phyloP scores from a whole-genome alignment of 2,113 vertebrate species.

The Bubo blakistoni region DNA sequence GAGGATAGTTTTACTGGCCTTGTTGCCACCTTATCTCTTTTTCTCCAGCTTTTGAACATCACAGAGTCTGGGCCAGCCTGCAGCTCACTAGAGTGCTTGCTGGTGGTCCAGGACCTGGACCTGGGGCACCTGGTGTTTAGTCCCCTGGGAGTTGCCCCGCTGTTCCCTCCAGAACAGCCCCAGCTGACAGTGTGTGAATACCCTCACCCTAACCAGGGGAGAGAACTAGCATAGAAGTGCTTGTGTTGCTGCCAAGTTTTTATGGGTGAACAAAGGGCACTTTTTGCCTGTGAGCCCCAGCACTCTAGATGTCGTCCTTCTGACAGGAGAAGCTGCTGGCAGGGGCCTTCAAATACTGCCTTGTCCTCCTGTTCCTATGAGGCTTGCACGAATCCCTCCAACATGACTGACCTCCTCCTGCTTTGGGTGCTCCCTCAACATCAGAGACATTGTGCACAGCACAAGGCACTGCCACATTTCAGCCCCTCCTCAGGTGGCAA shows the following conservation, averaged over 20 bases:
- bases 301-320: not conserved
- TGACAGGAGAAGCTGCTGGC: not conserved
- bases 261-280: not conserved
- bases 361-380: not conserved
- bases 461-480: not conserved
- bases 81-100: not conserved
- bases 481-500: not conserved
- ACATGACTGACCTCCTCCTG: not conserved
- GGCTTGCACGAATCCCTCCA: not conserved
- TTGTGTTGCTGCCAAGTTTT: not conserved
- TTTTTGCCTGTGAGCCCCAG: not conserved
- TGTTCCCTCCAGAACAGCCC: not conserved
- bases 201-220: not conserved
- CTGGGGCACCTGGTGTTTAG: not conserved
- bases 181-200: not conserved
- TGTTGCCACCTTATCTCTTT: not conserved
- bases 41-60: not conserved
- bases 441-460: not conserved
- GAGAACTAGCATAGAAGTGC: not conserved
- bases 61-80: not conserved
- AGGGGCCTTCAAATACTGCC: not conserved
- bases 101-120: not conserved
- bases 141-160: not conserved
- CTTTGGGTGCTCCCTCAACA: rapidly evolving
- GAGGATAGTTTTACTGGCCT: not conserved